Evolutionary conservation across 2,797 vertebrate genomes (phyloP).

Genomic region (Antennarius maculatus): DNA sequence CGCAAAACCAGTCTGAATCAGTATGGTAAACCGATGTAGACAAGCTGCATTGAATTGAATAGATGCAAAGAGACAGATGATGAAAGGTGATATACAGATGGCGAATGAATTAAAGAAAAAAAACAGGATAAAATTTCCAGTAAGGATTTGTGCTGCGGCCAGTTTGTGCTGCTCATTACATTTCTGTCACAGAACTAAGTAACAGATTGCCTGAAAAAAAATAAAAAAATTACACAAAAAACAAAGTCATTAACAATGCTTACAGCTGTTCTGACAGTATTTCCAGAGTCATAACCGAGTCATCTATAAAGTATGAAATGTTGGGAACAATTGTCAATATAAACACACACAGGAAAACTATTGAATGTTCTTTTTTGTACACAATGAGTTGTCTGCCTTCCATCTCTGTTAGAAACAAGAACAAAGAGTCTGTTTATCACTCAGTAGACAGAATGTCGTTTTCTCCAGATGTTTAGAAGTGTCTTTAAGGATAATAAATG

Average conservation of each 20-base stretch:
- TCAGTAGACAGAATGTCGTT: no score
- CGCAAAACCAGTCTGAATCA: not conserved
- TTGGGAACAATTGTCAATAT: no score
- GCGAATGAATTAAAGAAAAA: slow-evolving; percentile 6
- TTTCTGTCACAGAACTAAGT: slow-evolving; percentile 8
- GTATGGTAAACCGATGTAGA: slow-evolving; percentile 9
- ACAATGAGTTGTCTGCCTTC: no score
- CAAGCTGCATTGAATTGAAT: slow-evolving; percentile 5
- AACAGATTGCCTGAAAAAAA: slow-evolving; percentile 3
- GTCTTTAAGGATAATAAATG: no score
- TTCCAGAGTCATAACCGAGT: not conserved
- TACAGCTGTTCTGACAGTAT: not conserved
- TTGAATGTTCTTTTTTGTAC: no score
- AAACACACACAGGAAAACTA: no score
- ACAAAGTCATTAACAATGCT: no score
- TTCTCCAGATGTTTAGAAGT: no score
- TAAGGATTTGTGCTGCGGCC: not conserved
- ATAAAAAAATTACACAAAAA: not conserved
- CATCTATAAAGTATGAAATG: no score
- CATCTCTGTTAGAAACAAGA: no score
- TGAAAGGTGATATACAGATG: slow-evolving; percentile 11
- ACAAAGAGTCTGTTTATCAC: no score
- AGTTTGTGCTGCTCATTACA: slow-evolving; percentile 5
- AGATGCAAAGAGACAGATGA: slow-evolving; percentile 18
- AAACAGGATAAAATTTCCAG: not conserved